Conservation (phyloP, 2,113 vertebrate genomes). For the Podiceps cristatus region DNA sequence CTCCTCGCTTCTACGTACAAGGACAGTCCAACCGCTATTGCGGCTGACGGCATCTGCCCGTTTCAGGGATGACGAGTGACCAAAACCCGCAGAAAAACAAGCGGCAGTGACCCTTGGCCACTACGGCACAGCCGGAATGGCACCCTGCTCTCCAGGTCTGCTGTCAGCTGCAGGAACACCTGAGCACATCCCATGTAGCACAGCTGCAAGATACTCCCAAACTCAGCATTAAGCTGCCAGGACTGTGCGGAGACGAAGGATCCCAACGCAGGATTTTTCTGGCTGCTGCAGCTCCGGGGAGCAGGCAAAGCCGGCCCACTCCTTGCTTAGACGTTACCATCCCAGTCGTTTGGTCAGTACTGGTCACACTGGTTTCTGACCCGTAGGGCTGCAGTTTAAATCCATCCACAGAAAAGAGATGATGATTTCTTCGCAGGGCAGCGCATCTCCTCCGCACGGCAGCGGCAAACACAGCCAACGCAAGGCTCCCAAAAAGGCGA, state of each 20-base stretch:
- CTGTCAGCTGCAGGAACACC: background rate
- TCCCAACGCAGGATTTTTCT: background rate
- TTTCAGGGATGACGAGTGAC: fast-evolving
- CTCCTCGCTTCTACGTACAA: fast-evolving
- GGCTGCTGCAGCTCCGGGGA: fast-evolving
- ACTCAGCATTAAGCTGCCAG: fast-evolving
- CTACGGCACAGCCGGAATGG: background rate
- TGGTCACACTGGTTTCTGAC: background rate
- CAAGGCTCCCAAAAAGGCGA: fast-evolving
- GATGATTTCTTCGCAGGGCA: fast-evolving
- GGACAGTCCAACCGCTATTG: background rate
- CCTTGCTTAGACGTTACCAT: background rate
- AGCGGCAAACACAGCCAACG: fast-evolving
- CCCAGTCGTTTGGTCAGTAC: background rate
- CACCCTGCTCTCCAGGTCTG: background rate
- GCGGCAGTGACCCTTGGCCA: background rate
- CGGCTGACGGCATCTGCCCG: fast-evolving
- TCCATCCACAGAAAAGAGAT: background rate
- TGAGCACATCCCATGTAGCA: fast-evolving
- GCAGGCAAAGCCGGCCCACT: background rate
- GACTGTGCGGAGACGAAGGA: fast-evolving
- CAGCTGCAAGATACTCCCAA: background rate
- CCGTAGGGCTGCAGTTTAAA: fast-evolving
- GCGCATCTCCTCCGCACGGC: fast-evolving
- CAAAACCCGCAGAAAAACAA: background rate